A percentile compares a stretch with the other conserved stretches of the same genome.
Evolutionary conservation across 2,888 invertebrate genomes (phyloP).

Genomic region (Mechanitis messenoides): DNA sequence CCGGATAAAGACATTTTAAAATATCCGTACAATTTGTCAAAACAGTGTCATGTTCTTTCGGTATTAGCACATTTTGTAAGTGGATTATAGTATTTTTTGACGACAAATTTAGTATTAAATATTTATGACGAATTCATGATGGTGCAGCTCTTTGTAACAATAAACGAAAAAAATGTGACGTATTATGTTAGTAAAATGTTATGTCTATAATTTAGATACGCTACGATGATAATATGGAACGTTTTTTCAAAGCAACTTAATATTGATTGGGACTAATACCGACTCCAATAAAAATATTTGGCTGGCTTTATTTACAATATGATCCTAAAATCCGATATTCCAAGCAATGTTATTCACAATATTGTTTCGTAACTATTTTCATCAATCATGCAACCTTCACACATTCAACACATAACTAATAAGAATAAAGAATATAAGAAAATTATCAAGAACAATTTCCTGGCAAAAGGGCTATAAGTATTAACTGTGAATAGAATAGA

Average conservation of each 20-base stretch:
- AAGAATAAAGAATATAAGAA: too few species aligned
- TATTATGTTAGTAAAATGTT: too few species aligned
- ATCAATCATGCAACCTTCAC: neutral
- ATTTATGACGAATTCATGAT: neutral
- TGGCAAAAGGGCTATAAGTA: too few species aligned
- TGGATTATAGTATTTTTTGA: neutral
- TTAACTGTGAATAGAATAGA: too few species aligned
- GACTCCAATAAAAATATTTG: neutral
- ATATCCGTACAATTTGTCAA: constrained; percentile 19
- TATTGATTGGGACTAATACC: neutral
- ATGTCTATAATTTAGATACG: too few species aligned
- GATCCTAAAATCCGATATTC: neutral
- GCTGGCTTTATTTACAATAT: neutral
- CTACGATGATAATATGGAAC: neutral
- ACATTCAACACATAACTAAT: too few species aligned
- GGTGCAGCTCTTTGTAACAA: too few species aligned
- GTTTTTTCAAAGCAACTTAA: neutral
- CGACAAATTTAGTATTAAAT: neutral
- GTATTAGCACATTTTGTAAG: neutral
- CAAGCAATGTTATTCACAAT: neutral
- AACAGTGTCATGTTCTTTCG: constrained; percentile 10
- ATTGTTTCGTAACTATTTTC: neutral
- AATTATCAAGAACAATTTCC: too few species aligned
- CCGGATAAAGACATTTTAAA: constrained; percentile 17
- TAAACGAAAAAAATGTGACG: too few species aligned